Evolutionary conservation across 2,113 vertebrate genomes (phyloP), one percentile per base, ranked within the genome.

Genomic region (Naja naja): DNA sequence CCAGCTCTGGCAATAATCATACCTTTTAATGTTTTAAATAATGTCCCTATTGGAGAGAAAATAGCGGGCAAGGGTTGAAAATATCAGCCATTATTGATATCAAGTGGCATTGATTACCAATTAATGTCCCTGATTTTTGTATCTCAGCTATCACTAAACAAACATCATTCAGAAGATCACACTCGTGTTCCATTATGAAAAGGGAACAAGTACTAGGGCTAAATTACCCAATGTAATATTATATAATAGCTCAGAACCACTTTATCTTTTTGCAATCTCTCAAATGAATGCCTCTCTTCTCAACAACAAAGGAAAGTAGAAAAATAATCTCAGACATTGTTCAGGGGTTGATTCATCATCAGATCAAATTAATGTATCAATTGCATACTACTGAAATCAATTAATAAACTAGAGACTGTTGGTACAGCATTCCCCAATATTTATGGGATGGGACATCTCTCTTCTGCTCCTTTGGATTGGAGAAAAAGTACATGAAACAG

Each of bases 21-120:
- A 30, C 39, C 22, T 91, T 92, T 92, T 92, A 92, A 88, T 88
- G 85, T 52, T 64, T 94, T 93, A 87, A 93, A 47, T 43, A 56
- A 92, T 88, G 91, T 53, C 47, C 20, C 4, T 39, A 16, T 89
- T 58, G 52, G 85, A 52, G 54, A 69, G 56, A 43, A 85, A 3
- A 22, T n/a, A 55, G 30, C 16, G 3, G 47, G 18, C 86, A 43
- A 14, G 56, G 89, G 34, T 16, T 87, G 20, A 27, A 23, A 52
- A 34, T 52, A 34, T 30, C 45, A 87, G 45, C 39, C 89, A 89
- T 85, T 5, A 52, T 16, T 89, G 39, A 64, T 90, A 87, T 54
- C 39, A 60, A 10, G 45, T 34, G 58, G 64, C 30, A 55, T 39
- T 45, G 85, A 81, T 91, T 85, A 25, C 49, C 18, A 43, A 52